Conservation (phyloP, 2,113 vertebrate genomes). For the Dendropsophus ebraccatus region DNA sequence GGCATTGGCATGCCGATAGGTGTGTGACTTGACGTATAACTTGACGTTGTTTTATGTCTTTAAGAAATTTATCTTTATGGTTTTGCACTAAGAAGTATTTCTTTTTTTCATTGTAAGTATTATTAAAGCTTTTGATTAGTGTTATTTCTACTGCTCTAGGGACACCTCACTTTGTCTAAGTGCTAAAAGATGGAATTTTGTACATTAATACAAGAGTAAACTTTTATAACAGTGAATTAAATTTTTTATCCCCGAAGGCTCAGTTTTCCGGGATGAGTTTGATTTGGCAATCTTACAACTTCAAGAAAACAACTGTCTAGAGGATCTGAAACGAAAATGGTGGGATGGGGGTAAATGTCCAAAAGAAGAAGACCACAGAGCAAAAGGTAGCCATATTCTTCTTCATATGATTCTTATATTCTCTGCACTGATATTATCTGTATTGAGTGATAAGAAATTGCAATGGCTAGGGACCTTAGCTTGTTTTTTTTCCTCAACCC, state of each 20-base stretch:
- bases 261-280: conserved; percentile 93
- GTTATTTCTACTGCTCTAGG: neutral
- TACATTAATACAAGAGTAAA: neutral
- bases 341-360: conserved; percentile 98
- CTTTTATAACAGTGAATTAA: neutral
- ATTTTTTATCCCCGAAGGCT: conserved; percentile 75
- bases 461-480: no score
- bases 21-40: conserved; percentile 67
- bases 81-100: no score
- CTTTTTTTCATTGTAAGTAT: no score
- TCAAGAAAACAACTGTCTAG: conserved; percentile 96
- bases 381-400: conserved; percentile 81
- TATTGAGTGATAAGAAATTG: neutral
- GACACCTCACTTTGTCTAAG: neutral
- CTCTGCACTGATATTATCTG: neutral
- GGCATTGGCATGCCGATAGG: conserved; percentile 98
- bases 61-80: neutral
- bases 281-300: conserved; percentile 97
- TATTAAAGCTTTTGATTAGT: no score
- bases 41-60: neutral
- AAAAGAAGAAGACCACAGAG: conserved; percentile 95
- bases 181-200: neutral
- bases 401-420: no score
- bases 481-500: no score
- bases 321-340: conserved; percentile 96